A percentile compares a stretch with the other conserved stretches of the same genome.
phyloP scores from a whole-genome alignment of 2,888 invertebrate genomes.

The Yponomeuta cagnagella region DNA sequence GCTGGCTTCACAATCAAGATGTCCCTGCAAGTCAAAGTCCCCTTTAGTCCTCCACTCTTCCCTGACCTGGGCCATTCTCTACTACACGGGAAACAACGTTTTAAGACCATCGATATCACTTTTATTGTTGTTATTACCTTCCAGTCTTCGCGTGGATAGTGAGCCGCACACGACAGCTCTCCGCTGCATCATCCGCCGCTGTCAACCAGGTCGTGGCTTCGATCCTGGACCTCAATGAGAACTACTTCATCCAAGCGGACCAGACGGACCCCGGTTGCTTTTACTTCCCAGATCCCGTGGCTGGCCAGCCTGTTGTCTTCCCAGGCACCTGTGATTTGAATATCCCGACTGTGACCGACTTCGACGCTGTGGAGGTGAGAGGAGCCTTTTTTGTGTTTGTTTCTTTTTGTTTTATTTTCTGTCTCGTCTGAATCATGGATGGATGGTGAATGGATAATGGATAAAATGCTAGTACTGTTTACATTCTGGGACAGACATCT shows the following conservation, averaged over 20 bases:
- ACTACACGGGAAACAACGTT: too few species aligned
- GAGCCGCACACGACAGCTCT: conserved; percentile 39
- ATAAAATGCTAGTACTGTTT: too few species aligned
- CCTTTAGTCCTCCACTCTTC: too few species aligned
- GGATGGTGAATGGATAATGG: background rate
- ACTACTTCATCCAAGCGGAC: conserved; percentile 43
- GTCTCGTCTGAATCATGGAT: background rate
- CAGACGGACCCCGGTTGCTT: conserved; percentile 50
- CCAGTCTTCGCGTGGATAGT: conserved; percentile 63
- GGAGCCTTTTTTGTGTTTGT: background rate
- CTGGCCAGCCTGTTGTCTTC: conserved; percentile 26
- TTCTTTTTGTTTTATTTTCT: background rate
- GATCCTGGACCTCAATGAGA: conserved; percentile 41
- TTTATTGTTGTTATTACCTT: conserved; percentile 12
- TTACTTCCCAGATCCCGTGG: conserved; percentile 40
- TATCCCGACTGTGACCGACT: conserved; percentile 41
- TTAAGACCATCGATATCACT: too few species aligned
- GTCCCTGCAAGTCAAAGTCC: too few species aligned
- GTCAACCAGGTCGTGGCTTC: conserved; percentile 35
- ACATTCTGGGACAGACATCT: too few species aligned
- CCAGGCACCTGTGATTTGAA: conserved; percentile 43
- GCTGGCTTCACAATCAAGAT: too few species aligned
- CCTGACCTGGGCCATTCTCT: too few species aligned
- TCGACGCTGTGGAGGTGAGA: conserved; percentile 27
- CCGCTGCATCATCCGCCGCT: conserved; percentile 29